Base-by-base conservation (phyloP, 2,797 vertebrate species). In the Phoeniculus purpureus region DNA sequence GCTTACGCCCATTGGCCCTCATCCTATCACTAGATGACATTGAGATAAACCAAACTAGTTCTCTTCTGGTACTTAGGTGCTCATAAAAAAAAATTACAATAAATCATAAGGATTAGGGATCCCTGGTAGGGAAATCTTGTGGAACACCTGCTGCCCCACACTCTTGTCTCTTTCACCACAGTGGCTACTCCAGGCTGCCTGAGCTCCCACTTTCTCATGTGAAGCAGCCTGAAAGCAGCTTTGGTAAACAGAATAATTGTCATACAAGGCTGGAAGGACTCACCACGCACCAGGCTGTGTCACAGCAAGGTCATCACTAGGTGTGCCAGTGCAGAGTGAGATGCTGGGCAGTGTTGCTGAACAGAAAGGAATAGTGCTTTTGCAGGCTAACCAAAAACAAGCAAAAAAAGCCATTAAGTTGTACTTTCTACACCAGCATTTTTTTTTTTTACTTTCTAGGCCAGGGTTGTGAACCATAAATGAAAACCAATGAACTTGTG, bases 41-140 rank as follows among this genome's bases (percentile, higher is more conserved):
- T 8, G 37, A 9, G 37, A 37, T 37, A 37, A 37, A 37, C 37
- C 37, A 86, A 94, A 86, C 37, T 65, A 77, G 48, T 94, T 87
- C 58, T 87, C 43, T 85, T 26, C 31, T 43, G 43, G 54, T 82
- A 60, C 64, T 92, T 83, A 64, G 90, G 32, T 0, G 0, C 87
- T 78, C 16, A 37, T 43, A 56, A 52, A 94, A 52, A 94, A 90
- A 81, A 92, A 14, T 62, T 66, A 91, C 64, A 76, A 64, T 50
- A 75, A 92, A 87, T 83, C 89, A 68, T 59, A 54, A 71, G 82
- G 64, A 94, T 94, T 85, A 85, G 66, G 52, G 50, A 34, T 79
- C 64, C 58, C 51, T 0, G 1, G 70, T 20, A 56, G 79, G 58
- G 60, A 60, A 81, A 75, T 73, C 77, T 68, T 2, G 1, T 50